These are phyloP conservation scores for Phortica magna DNA, from an alignment of 2,888 invertebrate species.

Conservation along the genomic window DNA sequence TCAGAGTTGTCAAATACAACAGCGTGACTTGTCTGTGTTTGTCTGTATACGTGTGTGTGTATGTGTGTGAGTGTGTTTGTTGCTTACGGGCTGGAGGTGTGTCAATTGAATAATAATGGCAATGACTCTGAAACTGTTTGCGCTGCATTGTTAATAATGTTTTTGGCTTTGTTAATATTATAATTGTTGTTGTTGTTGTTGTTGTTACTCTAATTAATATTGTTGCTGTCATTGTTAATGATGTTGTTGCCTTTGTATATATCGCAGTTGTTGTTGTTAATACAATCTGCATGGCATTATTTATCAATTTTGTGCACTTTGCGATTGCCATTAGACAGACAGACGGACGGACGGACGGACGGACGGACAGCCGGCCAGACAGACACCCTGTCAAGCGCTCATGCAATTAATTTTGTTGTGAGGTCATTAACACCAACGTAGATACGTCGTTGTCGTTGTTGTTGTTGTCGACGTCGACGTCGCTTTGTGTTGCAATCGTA, in stretches of 20 bases:
- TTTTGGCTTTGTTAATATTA: background rate
- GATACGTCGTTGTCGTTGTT: background rate
- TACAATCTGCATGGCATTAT: background rate
- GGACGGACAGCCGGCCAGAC: no score
- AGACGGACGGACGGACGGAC: background rate
- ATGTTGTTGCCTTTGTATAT: constrained; percentile 1
- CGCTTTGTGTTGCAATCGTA: background rate
- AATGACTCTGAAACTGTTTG: constrained; percentile 53
- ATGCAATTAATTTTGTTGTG: constrained; percentile 51
- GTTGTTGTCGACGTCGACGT: background rate
- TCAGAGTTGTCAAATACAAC: constrained; percentile 8
- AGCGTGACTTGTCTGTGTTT: constrained; percentile 16
- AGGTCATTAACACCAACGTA: constrained; percentile 66
- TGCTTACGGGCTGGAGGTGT: background rate
- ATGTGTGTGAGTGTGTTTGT: constrained; percentile 38
- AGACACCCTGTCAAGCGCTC: background rate
- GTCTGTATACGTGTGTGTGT: constrained; percentile 39
- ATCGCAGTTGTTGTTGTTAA: background rate
- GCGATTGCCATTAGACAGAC: background rate
- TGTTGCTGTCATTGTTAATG: constrained; percentile 10
- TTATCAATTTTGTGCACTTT: background rate
- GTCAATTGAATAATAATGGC: constrained; percentile 38
- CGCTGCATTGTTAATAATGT: constrained; percentile 14
- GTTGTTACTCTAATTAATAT: background rate
- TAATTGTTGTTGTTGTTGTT: background rate